Conservation (phyloP, 2,797 vertebrate genomes). For the Rallus crepitans region DNA sequence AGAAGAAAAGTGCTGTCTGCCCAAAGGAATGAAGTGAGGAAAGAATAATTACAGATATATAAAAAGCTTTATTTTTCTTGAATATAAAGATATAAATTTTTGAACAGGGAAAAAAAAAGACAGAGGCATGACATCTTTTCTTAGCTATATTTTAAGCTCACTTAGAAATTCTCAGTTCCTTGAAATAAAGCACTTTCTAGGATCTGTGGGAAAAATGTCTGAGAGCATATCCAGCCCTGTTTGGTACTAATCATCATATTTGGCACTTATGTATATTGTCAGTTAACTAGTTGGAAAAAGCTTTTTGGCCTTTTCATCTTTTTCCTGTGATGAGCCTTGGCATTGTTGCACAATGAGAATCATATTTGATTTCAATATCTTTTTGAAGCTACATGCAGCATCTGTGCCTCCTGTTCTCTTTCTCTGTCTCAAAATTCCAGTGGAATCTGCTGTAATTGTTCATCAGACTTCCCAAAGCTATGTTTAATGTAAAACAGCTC, state of each 20-base stretch:
- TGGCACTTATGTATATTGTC: not conserved
- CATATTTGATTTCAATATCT: not conserved
- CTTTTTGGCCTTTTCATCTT: not conserved
- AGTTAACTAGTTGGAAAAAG: not conserved
- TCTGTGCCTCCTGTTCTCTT: not conserved
- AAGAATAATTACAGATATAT: not conserved
- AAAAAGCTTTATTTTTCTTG: not conserved
- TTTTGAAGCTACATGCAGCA: not conserved
- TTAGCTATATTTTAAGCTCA: not conserved
- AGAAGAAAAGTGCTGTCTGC: not conserved
- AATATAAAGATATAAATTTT: not conserved
- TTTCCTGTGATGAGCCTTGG: not conserved
- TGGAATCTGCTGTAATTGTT: constrained; percentile 10
- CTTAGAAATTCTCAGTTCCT: not conserved
- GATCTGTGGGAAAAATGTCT: not conserved
- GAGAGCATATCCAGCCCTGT: not conserved
- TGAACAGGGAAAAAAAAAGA: not conserved
- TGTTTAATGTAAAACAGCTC: constrained; percentile 1
- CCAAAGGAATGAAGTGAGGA: not conserved
- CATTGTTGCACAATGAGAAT: not conserved
- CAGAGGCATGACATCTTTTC: not conserved
- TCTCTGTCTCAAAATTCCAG: not conserved
- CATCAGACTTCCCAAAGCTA: constrained; percentile 9
- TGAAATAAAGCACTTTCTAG: not conserved
- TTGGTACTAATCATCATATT: not conserved